Evolutionary conservation across 2,797 vertebrate genomes (phyloP).

Genomic region (Acipenser transmontanus): DNA sequence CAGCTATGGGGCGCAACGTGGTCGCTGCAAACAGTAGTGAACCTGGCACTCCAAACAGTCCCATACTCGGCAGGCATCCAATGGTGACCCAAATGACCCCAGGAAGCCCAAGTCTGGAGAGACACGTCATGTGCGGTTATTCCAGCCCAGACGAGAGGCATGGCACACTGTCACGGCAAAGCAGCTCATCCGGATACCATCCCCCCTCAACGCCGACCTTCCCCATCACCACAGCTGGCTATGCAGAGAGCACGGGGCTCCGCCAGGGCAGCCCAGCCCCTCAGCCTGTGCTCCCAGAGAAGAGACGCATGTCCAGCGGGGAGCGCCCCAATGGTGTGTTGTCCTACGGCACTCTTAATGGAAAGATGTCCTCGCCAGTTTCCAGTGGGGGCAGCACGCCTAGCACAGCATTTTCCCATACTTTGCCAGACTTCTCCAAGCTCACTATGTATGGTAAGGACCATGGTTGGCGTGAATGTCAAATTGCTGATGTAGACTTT

Average conservation of each 20-base stretch:
- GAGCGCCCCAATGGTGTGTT: slow-evolving; percentile 75
- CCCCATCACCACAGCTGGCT: slow-evolving; percentile 76
- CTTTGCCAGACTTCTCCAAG: slow-evolving; percentile 91
- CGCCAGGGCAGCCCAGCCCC: slow-evolving; percentile 72
- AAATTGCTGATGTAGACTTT: too few relatives aligned
- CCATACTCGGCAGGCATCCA: slow-evolving; percentile 42
- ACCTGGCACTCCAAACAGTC: slow-evolving; percentile 34
- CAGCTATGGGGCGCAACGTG: slow-evolving; percentile 31
- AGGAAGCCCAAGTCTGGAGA: slow-evolving; percentile 76
- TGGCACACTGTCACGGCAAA: slow-evolving; percentile 81
- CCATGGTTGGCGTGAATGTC: too few relatives aligned
- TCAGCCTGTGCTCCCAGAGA: slow-evolving; percentile 82
- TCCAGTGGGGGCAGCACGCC: slow-evolving; percentile 62
- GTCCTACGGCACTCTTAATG: slow-evolving; percentile 83
- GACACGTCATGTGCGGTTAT: slow-evolving; percentile 76
- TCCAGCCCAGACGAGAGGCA: slow-evolving; percentile 79
- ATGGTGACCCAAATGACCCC: slow-evolving; percentile 58
- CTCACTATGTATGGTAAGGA: slow-evolving; percentile 82
- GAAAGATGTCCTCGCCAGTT: slow-evolving; percentile 74
- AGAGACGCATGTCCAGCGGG: slow-evolving; percentile 83
- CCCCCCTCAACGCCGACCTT: slow-evolving; percentile 90
- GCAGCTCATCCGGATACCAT: slow-evolving; percentile 89
- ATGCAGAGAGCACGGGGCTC: slow-evolving; percentile 66
- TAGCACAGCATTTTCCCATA: slow-evolving; percentile 77
- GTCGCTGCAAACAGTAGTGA: slow-evolving; percentile 45